Conservation (phyloP, 2,113 vertebrate species). For the Psophia crepitans region DNA sequence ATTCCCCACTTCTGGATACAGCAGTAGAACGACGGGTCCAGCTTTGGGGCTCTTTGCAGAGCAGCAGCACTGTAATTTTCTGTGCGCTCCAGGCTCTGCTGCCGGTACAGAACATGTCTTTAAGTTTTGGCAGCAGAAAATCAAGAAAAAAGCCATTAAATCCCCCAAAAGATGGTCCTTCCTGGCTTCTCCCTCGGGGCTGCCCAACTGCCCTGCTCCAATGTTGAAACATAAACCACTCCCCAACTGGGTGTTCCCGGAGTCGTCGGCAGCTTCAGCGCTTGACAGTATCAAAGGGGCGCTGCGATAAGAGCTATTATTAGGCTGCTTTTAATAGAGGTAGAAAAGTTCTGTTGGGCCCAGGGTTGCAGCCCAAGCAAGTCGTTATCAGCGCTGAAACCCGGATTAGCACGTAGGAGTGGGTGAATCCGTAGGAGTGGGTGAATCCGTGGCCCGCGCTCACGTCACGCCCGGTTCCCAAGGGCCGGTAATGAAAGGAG, state of each 20-base stretch:
- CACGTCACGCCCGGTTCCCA: fast-evolving
- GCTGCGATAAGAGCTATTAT: background rate
- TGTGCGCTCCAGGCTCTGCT: background rate
- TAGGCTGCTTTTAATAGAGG: background rate
- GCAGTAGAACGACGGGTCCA: background rate
- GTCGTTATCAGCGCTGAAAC: background rate
- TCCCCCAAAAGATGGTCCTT: background rate
- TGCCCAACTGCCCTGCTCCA: background rate
- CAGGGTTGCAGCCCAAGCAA: background rate
- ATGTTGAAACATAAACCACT: background rate
- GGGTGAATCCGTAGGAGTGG: background rate
- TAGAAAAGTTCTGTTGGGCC: background rate
- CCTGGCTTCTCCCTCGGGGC: background rate
- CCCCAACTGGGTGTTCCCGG: background rate
- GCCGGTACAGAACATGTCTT: background rate
- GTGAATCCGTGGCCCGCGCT: background rate
- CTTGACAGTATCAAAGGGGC: background rate
- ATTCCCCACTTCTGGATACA: background rate
- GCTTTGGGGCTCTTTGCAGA: background rate
- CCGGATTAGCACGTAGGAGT: background rate
- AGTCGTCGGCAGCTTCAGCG: fast-evolving
- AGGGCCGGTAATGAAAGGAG: background rate
- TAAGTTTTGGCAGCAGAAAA: background rate
- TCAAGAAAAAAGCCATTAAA: background rate
- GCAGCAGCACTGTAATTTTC: background rate